Percentiles rank a stretch among this genome's conserved stretches.
These are phyloP conservation scores for Catocala fraxini DNA, from an alignment of 2,888 invertebrate species.

Conservation along the genomic window DNA sequence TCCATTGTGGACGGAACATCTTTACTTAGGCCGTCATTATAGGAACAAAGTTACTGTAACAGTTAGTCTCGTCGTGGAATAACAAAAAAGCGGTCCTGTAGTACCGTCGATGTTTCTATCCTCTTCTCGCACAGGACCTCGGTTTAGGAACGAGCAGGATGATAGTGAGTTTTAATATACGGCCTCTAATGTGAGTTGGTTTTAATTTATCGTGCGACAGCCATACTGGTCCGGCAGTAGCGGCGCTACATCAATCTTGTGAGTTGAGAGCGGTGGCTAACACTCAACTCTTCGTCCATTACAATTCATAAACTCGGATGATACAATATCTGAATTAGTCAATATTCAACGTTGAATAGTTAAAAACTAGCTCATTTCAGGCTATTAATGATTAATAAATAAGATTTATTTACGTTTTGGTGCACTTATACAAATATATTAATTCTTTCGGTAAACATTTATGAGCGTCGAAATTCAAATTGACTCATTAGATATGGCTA, in stretches of 20 bases:
- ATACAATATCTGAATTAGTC: constrained; percentile 46
- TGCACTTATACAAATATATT: no score
- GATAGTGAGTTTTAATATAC: constrained; percentile 73
- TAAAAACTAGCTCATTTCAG: background rate
- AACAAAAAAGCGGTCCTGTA: constrained; percentile 82
- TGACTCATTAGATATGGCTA: no score
- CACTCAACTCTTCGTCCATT: constrained; percentile 58
- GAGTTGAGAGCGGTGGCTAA: constrained; percentile 63
- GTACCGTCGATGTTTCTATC: constrained; percentile 69
- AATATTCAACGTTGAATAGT: constrained; percentile 28
- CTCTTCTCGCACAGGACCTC: constrained; percentile 68
- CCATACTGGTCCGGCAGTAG: constrained; percentile 74
- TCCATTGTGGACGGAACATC: constrained; percentile 57
- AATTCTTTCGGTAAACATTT: no score
- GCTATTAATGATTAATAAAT: no score
- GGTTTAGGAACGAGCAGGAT: constrained; percentile 71
- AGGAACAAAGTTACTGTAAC: constrained; percentile 79
- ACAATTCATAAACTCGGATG: constrained; percentile 60
- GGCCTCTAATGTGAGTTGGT: constrained; percentile 78
- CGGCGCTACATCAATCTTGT: constrained; percentile 82
- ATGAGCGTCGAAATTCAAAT: no score
- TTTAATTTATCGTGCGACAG: constrained; percentile 86
- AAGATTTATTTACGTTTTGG: no score
- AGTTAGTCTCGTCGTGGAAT: constrained; percentile 74
- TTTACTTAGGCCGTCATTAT: constrained; percentile 73